These are phyloP conservation scores for Spea multiplicata DNA, from an alignment of 2,113 vertebrate genomes.

Conservation along the genomic window DNA sequence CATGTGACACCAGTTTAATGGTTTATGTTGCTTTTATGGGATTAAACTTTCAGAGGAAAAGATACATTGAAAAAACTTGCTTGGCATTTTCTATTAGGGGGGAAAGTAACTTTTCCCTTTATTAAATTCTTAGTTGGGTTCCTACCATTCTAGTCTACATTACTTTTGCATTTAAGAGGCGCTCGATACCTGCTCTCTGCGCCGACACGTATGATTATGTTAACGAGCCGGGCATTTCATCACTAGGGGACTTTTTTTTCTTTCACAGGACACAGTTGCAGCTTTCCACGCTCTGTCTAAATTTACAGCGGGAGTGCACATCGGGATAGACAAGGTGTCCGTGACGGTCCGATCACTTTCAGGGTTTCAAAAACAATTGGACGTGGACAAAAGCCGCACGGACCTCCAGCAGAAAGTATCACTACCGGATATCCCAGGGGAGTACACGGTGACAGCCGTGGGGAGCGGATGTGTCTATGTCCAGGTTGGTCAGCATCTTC, in stretches of 20 bases:
- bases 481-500: slow-evolving; percentile 61
- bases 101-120: too few species aligned
- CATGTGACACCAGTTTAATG: too few species aligned
- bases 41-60: too few species aligned
- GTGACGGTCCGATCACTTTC: slow-evolving; percentile 51
- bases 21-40: too few species aligned
- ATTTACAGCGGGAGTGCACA: slow-evolving; percentile 60
- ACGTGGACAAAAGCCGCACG: slow-evolving; percentile 70
- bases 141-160: too few species aligned
- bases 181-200: too few species aligned
- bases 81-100: too few species aligned
- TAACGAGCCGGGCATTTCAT: too few species aligned
- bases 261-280: slow-evolving; percentile 58
- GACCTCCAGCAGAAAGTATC: slow-evolving; percentile 74
- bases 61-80: too few species aligned
- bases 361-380: slow-evolving; percentile 60
- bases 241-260: background rate
- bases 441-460: slow-evolving; percentile 59
- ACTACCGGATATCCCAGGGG: slow-evolving; percentile 61
- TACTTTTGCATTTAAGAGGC: too few species aligned
- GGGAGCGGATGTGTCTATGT: slow-evolving; percentile 67
- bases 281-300: slow-evolving; percentile 63
- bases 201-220: too few species aligned
- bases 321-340: slow-evolving; percentile 13
- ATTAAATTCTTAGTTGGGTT: too few species aligned